Evolutionary conservation across 2,888 invertebrate genomes (phyloP).

Genomic region (Ectobius pallidus): DNA sequence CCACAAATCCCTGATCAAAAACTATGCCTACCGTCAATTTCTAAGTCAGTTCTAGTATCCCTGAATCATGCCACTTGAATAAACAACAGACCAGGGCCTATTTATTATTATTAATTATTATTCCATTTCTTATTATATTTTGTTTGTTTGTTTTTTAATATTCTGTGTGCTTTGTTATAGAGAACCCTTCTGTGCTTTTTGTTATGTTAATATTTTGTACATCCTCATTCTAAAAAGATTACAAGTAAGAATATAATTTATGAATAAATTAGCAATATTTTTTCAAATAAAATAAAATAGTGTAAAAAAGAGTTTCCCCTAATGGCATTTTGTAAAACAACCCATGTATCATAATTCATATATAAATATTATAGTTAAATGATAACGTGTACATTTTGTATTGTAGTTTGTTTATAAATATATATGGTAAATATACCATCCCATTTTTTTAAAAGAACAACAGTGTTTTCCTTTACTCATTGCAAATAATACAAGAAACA

Average conservation of each 20-base stretch:
- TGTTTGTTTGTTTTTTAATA: slow-evolving; percentile 22
- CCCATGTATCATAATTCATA: slow-evolving; percentile 59
- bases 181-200: slow-evolving; percentile 42
- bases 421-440: slow-evolving; percentile 57
- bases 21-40: slow-evolving; percentile 12
- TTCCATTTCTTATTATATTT: slow-evolving; percentile 29
- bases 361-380: slow-evolving; percentile 63
- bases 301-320: slow-evolving; percentile 41
- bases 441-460: slow-evolving; percentile 44
- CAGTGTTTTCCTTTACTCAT: slow-evolving; percentile 16
- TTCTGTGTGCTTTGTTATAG: slow-evolving; percentile 34
- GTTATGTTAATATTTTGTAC: slow-evolving; percentile 41
- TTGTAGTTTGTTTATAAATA: slow-evolving; percentile 77
- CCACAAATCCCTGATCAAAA: neutral
- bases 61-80: slow-evolving; percentile 15
- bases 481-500: too few relatives aligned
- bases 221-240: slow-evolving; percentile 42
- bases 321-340: slow-evolving; percentile 47
- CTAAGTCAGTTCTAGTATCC: slow-evolving; percentile 36
- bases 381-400: slow-evolving; percentile 77
- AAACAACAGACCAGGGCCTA: slow-evolving; percentile 32
- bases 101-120: slow-evolving; percentile 39
- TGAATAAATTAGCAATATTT: slow-evolving; percentile 56
- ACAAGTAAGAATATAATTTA: slow-evolving; percentile 42
- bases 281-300: slow-evolving; percentile 52